Evolutionary conservation across 2,888 invertebrate genomes (phyloP), one percentile per base, ranked within the genome.

Genomic region (Sarcophaga subvicina): DNA sequence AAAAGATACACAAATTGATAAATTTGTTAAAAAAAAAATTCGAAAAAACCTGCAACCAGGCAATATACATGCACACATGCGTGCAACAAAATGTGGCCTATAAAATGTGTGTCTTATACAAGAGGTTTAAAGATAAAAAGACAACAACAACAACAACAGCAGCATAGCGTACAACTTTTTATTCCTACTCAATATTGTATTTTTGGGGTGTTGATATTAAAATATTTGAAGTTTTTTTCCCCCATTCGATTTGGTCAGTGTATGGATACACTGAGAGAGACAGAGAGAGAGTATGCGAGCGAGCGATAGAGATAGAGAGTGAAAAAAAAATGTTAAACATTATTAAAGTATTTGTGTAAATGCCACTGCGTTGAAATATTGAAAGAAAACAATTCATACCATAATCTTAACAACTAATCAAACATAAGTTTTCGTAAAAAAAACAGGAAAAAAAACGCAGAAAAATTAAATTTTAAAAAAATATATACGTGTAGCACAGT

Each of bases 1-100:
- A 87, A 82, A 64, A 87, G 87, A 87, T 87, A 87, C 87, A 87
- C 87, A 87, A 87, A 87, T 87, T 87, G 87, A 87, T 87, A 87
- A 87, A 87, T 87, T 87, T 87, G 87, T 87, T 76, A 63, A 4
- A 1, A 54, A 14, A 54, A 4, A 54, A 54, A n/a, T n/a, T n/a
- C n/a, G n/a, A n/a, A 70, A 78, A 79, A 79, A 47, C 14, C 4
- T 10, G 37, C 12, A 63, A 75, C 76, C 6, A 37, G 37, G 37
- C 37, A 27, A 27, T 27, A 27, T 27, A 27, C 27, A 37, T 37
- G 37, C 37, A 25, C 5, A 25, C 59, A 8, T 12, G 64, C 64
- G 20, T 37, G n/a, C 75, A 49, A 54, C n/a, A 59, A 77, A 59
- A 22, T 67, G 45, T 12, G 47, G 62, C 73, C 45, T 45, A 20